A percentile compares a stretch with the other conserved stretches of the same genome.
phyloP scores from a whole-genome alignment of 1,140 invertebrate genomes.

The Euura saliciscinereae region DNA sequence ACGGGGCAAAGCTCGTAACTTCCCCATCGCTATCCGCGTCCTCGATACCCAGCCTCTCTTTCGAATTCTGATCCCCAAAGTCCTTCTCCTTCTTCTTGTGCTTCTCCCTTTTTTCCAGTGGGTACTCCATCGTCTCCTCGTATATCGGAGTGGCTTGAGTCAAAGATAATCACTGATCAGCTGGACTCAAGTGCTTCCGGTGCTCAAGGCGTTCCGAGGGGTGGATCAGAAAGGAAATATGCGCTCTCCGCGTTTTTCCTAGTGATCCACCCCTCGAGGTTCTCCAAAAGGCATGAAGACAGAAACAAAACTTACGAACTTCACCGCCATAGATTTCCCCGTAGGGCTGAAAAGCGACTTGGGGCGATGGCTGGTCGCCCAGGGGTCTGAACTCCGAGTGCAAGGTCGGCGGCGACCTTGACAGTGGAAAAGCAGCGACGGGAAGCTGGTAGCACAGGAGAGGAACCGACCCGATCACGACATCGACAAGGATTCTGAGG shows the following conservation, averaged over 20 bases:
- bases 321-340: neutral
- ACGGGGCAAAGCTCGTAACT: neutral
- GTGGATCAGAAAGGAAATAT: no score
- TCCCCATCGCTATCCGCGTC: constrained; percentile 1
- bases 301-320: neutral
- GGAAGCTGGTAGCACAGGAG: neutral
- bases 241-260: no score
- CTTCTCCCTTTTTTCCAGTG: neutral
- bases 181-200: no score
- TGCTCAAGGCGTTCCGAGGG: no score
- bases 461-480: constrained; percentile 1
- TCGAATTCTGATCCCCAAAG: neutral
- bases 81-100: neutral
- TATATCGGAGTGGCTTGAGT: neutral
- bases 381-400: neutral
- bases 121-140: neutral
- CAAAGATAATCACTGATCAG: neutral
- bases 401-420: neutral
- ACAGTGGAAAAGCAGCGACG: neutral
- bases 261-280: no score
- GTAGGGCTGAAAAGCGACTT: neutral
- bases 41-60: neutral
- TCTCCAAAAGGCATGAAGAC: no score
- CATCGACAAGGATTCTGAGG: neutral
- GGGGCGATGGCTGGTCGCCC: neutral